phyloP scores from a whole-genome alignment of 2,797 vertebrate species.

The Lepilemur septentrionalis region DNA sequence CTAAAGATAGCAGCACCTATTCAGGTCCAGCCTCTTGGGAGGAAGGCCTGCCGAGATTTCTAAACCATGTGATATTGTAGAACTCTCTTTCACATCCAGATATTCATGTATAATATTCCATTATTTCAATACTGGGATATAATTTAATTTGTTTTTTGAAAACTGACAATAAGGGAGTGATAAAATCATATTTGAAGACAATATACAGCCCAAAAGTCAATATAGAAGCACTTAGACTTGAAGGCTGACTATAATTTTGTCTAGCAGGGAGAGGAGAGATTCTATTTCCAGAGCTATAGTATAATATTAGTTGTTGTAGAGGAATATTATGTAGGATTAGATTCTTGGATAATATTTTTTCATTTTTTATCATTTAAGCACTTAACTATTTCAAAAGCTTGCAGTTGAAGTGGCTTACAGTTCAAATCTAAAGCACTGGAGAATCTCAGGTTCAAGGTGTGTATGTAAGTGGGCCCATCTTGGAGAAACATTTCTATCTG shows the following conservation, averaged over 20 bases:
- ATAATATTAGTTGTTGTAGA: background rate
- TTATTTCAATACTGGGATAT: background rate
- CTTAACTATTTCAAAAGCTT: background rate
- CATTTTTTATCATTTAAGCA: background rate
- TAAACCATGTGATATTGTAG: background rate
- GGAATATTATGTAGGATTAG: background rate
- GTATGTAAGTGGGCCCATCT: background rate
- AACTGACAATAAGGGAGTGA: background rate
- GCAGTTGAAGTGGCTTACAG: background rate
- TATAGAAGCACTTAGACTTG: background rate
- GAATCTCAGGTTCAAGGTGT: background rate
- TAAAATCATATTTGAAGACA: slow-evolving; percentile 11
- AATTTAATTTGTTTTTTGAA: background rate
- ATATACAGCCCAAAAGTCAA: background rate
- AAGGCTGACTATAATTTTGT: background rate
- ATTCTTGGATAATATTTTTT: background rate
- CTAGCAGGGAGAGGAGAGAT: background rate
- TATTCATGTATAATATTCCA: background rate
- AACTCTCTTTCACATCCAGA: background rate
- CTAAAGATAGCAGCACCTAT: background rate
- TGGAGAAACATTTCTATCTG: background rate
- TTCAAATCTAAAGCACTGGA: background rate
- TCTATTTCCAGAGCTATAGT: background rate
- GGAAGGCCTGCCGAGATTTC: background rate
- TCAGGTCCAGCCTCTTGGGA: background rate